phyloP scores from a whole-genome alignment of 1,140 invertebrate genomes.

The Philopotamus ludificatus region DNA sequence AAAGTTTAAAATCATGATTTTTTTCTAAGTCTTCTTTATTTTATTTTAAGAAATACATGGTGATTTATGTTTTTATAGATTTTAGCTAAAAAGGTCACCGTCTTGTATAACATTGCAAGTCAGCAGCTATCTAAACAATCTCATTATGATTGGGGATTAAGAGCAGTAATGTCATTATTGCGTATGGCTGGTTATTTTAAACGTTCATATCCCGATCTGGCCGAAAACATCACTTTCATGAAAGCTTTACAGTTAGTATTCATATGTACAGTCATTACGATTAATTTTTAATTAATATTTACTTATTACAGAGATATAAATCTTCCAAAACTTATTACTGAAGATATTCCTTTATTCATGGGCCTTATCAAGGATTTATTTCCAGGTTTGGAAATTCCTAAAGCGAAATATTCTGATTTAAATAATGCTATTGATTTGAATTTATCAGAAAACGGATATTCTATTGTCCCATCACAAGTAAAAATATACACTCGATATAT shows the following conservation, averaged over 20 bases:
- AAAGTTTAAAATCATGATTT: no score
- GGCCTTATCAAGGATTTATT: slow-evolving; percentile 87
- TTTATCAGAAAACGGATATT: slow-evolving; percentile 65
- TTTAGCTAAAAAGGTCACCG: slow-evolving; percentile 90
- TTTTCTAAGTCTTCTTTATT: no score
- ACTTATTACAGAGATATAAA: slow-evolving; percentile 74
- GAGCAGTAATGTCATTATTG: slow-evolving; percentile 83
- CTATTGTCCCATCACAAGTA: slow-evolving; percentile 76
- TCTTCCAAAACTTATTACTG: slow-evolving; percentile 86
- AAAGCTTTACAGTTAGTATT: slow-evolving; percentile 64
- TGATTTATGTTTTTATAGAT: slow-evolving; percentile 51
- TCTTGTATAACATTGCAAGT: slow-evolving; percentile 78
- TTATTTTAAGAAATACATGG: neutral
- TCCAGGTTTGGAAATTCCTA: slow-evolving; percentile 82
- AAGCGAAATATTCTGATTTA: slow-evolving; percentile 81
- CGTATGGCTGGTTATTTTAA: slow-evolving; percentile 87
- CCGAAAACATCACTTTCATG: slow-evolving; percentile 85
- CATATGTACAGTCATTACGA: neutral
- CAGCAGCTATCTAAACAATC: slow-evolving; percentile 89
- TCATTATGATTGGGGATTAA: slow-evolving; percentile 92
- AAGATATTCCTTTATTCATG: slow-evolving; percentile 86
- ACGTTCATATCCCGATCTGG: slow-evolving; percentile 69
- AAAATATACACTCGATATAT: neutral
- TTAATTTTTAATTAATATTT: slow-evolving; percentile 5
- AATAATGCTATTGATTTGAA: slow-evolving; percentile 72